Conservation (phyloP, 2,888 invertebrate species). For the Eulithis prunata region DNA sequence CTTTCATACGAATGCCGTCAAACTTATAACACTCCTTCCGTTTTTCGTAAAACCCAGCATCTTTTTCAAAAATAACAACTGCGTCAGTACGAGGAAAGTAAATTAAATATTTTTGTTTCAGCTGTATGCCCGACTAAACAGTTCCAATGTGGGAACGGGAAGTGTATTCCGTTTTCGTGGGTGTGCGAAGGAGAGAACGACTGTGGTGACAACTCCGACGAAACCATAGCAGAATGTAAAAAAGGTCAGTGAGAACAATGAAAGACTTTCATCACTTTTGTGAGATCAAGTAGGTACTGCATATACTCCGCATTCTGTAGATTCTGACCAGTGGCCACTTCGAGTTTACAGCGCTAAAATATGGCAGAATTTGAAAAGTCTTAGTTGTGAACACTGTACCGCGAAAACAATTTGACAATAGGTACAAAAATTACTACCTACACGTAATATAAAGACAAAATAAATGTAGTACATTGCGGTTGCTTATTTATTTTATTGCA, state of each 20-base stretch:
- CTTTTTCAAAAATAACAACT: no score
- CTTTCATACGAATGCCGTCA: no score
- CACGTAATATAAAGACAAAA: no score
- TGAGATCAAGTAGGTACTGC: slow-evolving; percentile 17
- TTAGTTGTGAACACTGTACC: no score
- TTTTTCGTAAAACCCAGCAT: no score
- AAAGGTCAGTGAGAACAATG: slow-evolving; percentile 53
- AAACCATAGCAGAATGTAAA: slow-evolving; percentile 88
- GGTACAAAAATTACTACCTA: no score
- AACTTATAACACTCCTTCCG: no score
- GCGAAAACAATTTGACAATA: no score
- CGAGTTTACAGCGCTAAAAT: no score
- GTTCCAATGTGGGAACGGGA: slow-evolving; percentile 89
- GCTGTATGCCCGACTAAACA: slow-evolving; percentile 87
- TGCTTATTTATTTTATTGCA: no score
- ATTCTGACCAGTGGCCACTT: background rate
- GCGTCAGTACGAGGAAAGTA: background rate
- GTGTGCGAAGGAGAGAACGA: slow-evolving; percentile 92
- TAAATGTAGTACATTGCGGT: no score
- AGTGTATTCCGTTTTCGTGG: slow-evolving; percentile 91
- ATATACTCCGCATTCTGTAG: background rate
- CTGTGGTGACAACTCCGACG: slow-evolving; percentile 93
- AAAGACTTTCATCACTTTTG: slow-evolving; percentile 24
- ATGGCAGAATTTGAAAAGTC: no score
- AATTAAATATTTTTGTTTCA: slow-evolving; percentile 53